Conservation (phyloP, 2,888 invertebrate genomes). For the Ochlodes sylvanus region DNA sequence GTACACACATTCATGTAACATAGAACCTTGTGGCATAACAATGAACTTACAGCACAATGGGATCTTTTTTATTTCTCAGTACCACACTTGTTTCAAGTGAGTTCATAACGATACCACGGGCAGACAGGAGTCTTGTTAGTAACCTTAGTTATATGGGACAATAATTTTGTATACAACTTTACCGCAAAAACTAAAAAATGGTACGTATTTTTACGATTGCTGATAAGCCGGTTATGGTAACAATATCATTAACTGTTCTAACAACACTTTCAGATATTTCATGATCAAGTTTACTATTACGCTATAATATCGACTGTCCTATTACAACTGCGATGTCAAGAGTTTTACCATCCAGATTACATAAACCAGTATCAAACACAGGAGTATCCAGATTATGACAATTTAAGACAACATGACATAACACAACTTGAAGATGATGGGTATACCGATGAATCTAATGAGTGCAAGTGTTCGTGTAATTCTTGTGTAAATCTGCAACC, state of each 20-base stretch:
- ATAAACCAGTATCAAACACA: slow-evolving; percentile 10
- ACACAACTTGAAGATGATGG: slow-evolving; percentile 36
- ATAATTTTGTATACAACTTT: too few relatives aligned
- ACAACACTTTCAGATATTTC: slow-evolving; percentile 41
- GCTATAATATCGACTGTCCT: slow-evolving; percentile 29
- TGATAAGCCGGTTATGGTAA: not conserved
- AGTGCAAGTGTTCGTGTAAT: slow-evolving; percentile 48
- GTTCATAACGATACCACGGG: not conserved
- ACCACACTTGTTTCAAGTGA: slow-evolving; percentile 28
- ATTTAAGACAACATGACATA: not conserved
- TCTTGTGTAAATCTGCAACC: slow-evolving; percentile 42
- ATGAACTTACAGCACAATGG: slow-evolving; percentile 27
- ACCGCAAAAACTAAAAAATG: slow-evolving; percentile 8
- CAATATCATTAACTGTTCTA: not conserved
- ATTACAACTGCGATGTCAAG: slow-evolving; percentile 31
- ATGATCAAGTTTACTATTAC: slow-evolving; percentile 26
- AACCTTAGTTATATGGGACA: not conserved
- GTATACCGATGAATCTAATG: slow-evolving; percentile 47
- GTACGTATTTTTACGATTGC: slow-evolving; percentile 10
- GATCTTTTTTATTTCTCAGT: slow-evolving; percentile 11
- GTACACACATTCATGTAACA: not conserved
- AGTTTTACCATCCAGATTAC: slow-evolving; percentile 12
- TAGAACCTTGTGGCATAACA: slow-evolving; percentile 36
- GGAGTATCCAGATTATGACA: slow-evolving; percentile 18
- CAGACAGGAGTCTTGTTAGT: not conserved